Percentiles rank a stretch among this genome's conserved stretches.
phyloP scores from a whole-genome alignment of 35 echinoderm and acorn worm genomes.

The Holothuria glaberrima region DNA sequence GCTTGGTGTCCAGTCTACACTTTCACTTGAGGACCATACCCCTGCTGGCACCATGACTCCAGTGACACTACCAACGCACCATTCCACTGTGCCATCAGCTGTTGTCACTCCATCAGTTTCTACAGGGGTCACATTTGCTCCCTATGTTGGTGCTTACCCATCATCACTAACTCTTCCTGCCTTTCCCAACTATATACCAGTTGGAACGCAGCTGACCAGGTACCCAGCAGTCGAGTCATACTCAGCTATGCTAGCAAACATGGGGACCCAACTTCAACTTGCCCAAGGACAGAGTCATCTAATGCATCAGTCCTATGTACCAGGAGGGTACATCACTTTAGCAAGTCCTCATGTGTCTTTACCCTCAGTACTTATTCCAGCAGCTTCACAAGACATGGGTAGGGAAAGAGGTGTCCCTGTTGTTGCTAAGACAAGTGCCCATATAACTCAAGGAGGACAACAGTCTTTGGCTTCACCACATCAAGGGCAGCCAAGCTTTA shows the following conservation, averaged over 20 bases:
- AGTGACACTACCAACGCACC: conserved; percentile 40
- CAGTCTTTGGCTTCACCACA: not conserved
- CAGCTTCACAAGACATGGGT: conserved; percentile 34
- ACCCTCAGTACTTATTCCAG: conserved; percentile 55
- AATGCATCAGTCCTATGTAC: conserved; percentile 65
- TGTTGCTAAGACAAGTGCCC: not conserved
- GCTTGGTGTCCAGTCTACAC: not conserved
- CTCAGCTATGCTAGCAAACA: conserved; percentile 89
- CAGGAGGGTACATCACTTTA: conserved; percentile 65
- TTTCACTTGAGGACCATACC: not conserved
- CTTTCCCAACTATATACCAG: conserved; percentile 39
- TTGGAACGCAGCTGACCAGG: conserved; percentile 43
- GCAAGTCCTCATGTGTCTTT: conserved; percentile 48
- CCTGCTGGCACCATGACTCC: conserved; percentile 32
- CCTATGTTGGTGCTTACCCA: conserved; percentile 31
- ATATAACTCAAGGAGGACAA: not conserved
- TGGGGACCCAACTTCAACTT: conserved; percentile 85
- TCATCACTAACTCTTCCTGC: not conserved
- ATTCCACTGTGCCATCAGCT: not conserved
- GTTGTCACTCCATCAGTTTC: not conserved
- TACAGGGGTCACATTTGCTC: conserved; percentile 32
- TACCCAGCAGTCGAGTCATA: conserved; percentile 82
- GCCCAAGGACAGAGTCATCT: conserved; percentile 64
- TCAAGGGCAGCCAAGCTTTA: not conserved
- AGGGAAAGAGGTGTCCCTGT: not conserved